Base-by-base conservation (phyloP, 2,797 vertebrate species). In the Sparus aurata region DNA sequence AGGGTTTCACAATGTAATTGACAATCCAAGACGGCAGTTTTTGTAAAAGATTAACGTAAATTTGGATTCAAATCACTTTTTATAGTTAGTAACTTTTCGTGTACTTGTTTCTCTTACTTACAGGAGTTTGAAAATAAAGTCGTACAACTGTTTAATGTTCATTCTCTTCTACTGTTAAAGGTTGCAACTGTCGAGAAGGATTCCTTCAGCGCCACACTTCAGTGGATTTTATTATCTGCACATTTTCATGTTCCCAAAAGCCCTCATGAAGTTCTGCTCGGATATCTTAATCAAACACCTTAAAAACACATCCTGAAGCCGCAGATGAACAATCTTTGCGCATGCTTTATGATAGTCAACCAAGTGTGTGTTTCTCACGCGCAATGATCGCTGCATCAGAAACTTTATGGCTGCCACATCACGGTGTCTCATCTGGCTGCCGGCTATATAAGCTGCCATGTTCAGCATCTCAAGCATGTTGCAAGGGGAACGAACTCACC, bases 341-440 rank as follows among this genome's bases (percentile, higher is more conserved):
- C 20, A 11, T 0, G 7, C 13, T 91, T 93, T 86, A 86, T 79
- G 53, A 84, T 73, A 71, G 68, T 55, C 76, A 74, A 75, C 30
- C 89, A 92, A 41, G 68, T 93, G 91, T 84, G n/a, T 59, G 25
- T 66, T 93, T 93, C 91, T 85, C 92, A 91, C 43, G 63, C 34
- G 22, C 4, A 62, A 6, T 38, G 5, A 65, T 72, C 46, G 8
- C 73, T 71, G 69, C 65, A 58, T 71, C 30, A 61, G 23, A 49
- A 62, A 59, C 25, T 88, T 86, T 83, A 82, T 80, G 59, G 54
- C 45, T 54, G 62, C 49, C 62, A 22, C 50, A 66, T 66, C 18
- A 61, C 67, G 23, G 50, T n/a, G 3, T 67, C 54, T 8, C 17
- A 27, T 12, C 38, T 6, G 1, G 13, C 60, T 34, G 17, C 53